These are phyloP conservation scores for Drosophila conformis DNA, from an alignment of 2,888 invertebrate genomes.

Conservation along the genomic window DNA sequence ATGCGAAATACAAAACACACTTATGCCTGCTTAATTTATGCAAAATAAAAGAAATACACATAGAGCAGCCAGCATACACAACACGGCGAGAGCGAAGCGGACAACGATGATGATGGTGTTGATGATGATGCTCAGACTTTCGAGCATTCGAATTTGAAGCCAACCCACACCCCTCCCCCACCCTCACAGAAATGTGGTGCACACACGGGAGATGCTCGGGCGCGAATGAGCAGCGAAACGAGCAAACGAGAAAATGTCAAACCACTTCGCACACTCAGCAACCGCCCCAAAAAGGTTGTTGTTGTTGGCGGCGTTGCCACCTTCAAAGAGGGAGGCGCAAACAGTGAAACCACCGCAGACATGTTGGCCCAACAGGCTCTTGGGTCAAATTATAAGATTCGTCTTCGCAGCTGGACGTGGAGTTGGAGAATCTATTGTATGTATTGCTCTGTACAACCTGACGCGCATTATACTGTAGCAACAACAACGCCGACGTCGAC, in stretches of 20 bases:
- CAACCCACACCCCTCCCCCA: slow-evolving; percentile 40
- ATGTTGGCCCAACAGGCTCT: slow-evolving; percentile 63
- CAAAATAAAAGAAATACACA: slow-evolving; percentile 79
- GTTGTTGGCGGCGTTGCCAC: slow-evolving; percentile 34
- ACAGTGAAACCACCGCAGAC: slow-evolving; percentile 64
- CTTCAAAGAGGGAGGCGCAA: slow-evolving; percentile 41
- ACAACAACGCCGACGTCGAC: slow-evolving; percentile 44
- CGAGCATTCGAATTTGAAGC: slow-evolving; percentile 63
- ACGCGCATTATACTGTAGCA: slow-evolving; percentile 68
- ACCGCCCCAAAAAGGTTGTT: slow-evolving; percentile 40
- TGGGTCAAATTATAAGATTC: slow-evolving; percentile 70
- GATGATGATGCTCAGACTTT: slow-evolving; percentile 25
- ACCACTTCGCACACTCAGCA: slow-evolving; percentile 69
- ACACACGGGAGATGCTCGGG: slow-evolving; percentile 59
- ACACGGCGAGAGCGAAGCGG: slow-evolving; percentile 6
- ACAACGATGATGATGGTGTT: slow-evolving; percentile 1
- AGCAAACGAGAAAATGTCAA: slow-evolving; percentile 75
- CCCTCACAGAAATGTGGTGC: slow-evolving; percentile 55
- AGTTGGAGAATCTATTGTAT: slow-evolving; percentile 59
- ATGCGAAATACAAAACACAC: slow-evolving; percentile 69
- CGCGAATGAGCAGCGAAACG: slow-evolving; percentile 74
- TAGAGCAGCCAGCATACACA: slow-evolving; percentile 20
- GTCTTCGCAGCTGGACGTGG: slow-evolving; percentile 31
- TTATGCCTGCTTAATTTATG: slow-evolving; percentile 80
- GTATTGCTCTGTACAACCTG: slow-evolving; percentile 55